Percentiles rank a stretch among this genome's conserved stretches.
These are phyloP conservation scores for Stenotaenia linearis DNA, from an alignment of 2,888 invertebrate species.

Conservation along the genomic window DNA sequence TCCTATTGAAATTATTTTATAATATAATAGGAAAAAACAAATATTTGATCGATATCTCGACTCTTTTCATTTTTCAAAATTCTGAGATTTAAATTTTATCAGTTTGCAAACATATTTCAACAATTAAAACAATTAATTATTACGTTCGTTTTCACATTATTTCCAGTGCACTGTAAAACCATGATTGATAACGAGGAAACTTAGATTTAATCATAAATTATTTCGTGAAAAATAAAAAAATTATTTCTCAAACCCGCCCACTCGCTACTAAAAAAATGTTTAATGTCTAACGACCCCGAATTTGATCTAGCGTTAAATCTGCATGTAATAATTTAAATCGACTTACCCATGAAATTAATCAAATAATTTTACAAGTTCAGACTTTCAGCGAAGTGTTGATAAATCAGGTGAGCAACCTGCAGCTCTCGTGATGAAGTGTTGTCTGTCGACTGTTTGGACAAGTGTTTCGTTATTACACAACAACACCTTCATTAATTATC, in stretches of 20 bases:
- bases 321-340: neutral
- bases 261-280: no score
- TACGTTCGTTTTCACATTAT: neutral
- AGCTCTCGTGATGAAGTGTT: no score
- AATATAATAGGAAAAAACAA: no score
- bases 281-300: neutral
- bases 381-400: neutral
- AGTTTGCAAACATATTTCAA: neutral
- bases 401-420: neutral
- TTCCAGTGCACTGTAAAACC: neutral
- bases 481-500: neutral
- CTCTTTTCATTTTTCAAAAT: neutral
- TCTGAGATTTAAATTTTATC: neutral
- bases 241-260: no score
- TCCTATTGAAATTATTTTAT: no score
- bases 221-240: neutral
- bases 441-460: neutral
- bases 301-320: neutral
- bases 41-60: no score
- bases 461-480: neutral
- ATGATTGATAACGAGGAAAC: conserved; percentile 14
- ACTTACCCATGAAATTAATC: neutral
- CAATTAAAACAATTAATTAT: neutral
- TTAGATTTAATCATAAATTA: neutral
- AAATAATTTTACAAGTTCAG: neutral